Evolutionary conservation across 2,113 vertebrate genomes (phyloP).

Genomic region (Catharus fuscescens): DNA sequence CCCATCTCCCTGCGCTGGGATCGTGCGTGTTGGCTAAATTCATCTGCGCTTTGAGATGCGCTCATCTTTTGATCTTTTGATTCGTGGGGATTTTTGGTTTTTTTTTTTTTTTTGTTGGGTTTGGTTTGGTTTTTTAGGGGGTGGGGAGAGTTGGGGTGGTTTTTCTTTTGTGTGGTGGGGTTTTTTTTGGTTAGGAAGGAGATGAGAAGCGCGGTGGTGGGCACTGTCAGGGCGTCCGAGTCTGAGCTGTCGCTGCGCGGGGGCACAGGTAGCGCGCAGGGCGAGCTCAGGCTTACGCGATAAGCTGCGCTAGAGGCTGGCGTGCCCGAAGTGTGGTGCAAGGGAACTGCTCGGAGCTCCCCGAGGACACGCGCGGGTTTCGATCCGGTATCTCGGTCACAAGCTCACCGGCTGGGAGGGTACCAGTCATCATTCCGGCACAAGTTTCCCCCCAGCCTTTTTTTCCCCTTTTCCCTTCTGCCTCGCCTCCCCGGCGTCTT

Average conservation of each 20-base stretch:
- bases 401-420: neutral
- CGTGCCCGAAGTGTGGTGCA: fast-evolving
- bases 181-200: neutral
- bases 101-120: neutral
- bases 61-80: neutral
- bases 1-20: neutral
- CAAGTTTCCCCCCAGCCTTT: neutral
- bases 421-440: neutral
- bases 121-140: neutral
- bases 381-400: neutral
- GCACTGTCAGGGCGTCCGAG: neutral
- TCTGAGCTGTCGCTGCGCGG: neutral
- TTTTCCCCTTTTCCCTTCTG: neutral
- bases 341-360: neutral
- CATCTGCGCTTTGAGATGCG: fast-evolving
- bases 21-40: fast-evolving
- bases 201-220: neutral
- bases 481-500: neutral
- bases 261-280: neutral
- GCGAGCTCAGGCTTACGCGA: neutral
- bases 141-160: fast-evolving
- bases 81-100: neutral
- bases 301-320: neutral
- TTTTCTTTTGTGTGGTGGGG: neutral
- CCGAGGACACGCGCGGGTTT: neutral